Conservation (phyloP, 2,113 vertebrate species). For the Takifugu bimaculatus region DNA sequence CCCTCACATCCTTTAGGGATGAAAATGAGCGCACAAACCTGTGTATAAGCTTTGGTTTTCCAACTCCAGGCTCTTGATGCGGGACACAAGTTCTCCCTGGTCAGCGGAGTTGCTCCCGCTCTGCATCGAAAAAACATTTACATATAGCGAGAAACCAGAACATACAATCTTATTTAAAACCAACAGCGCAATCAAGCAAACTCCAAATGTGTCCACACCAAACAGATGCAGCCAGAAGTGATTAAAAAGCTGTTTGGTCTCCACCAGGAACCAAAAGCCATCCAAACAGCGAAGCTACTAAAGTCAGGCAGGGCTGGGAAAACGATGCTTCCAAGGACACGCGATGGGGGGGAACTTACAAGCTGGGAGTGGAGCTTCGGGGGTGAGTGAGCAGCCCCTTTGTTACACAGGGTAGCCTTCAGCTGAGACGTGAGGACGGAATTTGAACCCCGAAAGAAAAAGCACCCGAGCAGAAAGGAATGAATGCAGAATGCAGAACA, state of each 20-base stretch:
- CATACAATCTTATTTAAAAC: background rate
- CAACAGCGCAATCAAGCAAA: background rate
- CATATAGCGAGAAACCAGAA: background rate
- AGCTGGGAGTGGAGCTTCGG: constrained; percentile 34
- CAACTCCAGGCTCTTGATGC: constrained; percentile 84
- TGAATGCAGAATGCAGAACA: background rate
- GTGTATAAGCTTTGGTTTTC: constrained; percentile 87
- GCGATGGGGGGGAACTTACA: constrained; percentile 57
- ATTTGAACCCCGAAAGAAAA: constrained; percentile 14
- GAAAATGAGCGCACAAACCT: constrained; percentile 64
- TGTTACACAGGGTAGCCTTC: constrained; percentile 61
- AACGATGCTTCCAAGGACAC: constrained; percentile 21
- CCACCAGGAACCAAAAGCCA: too few species aligned
- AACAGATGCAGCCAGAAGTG: background rate
- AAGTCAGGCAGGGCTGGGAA: background rate
- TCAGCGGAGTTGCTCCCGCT: constrained; percentile 67
- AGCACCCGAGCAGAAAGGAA: constrained; percentile 11
- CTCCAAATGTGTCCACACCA: background rate
- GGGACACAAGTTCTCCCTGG: constrained; percentile 78
- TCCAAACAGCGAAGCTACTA: too few species aligned
- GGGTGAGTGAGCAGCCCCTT: constrained; percentile 42
- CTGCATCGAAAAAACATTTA: constrained; percentile 12
- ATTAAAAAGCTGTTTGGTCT: too few species aligned
- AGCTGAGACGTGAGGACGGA: constrained; percentile 38
- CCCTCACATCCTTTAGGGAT: too few species aligned